A percentile compares a stretch with the other conserved stretches of the same genome.
Evolutionary conservation across 2,888 invertebrate genomes (phyloP).

Genomic region (Bedellia somnulentella): DNA sequence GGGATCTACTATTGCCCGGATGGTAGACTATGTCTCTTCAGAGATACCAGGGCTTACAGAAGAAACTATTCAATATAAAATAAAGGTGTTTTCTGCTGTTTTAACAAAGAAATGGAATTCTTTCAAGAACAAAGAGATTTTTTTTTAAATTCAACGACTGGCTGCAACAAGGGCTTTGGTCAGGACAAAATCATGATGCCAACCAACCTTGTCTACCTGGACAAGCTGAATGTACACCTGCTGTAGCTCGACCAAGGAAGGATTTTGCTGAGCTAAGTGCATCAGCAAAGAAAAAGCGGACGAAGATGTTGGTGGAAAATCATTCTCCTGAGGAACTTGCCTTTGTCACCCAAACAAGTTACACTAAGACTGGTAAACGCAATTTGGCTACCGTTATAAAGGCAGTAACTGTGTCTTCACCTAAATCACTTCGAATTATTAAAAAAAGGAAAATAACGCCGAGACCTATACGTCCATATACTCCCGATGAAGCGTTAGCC

Average conservation of each 20-base stretch:
- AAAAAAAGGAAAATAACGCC: neutral
- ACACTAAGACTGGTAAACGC: neutral
- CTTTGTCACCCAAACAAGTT: neutral
- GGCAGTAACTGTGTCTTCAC: neutral
- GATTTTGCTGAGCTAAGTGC: neutral
- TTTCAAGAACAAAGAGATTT: neutral
- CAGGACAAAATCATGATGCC: neutral
- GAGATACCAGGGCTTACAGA: neutral
- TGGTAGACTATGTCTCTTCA: neutral
- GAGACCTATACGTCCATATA: neutral
- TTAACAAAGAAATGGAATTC: neutral
- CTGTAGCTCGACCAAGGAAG: too few species aligned
- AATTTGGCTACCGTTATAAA: neutral
- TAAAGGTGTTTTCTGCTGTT: neutral
- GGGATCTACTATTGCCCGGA: neutral
- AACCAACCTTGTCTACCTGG: neutral
- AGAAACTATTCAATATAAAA: neutral
- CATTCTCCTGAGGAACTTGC: constrained; percentile 1
- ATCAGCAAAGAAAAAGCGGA: neutral
- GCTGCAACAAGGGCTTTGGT: neutral
- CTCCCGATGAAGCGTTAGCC: constrained; percentile 1
- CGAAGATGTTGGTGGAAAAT: neutral
- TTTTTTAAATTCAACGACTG: neutral
- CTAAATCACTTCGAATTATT: neutral
- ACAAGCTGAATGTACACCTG: neutral